Conservation (phyloP, 1,140 invertebrate genomes). For the Wasmannia auropunctata region DNA sequence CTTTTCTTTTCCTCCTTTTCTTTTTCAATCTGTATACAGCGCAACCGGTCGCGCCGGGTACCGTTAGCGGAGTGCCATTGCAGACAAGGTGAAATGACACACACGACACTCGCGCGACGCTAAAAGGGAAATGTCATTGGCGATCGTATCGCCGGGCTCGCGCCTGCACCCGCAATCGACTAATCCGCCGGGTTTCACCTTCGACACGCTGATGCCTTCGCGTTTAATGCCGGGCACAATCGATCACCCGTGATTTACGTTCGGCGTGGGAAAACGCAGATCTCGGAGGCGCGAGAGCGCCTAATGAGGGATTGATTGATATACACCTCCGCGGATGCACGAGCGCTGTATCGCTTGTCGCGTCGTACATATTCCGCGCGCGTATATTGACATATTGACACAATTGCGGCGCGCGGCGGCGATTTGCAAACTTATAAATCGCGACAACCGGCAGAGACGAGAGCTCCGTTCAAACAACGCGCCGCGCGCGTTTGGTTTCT, state of each 20-base stretch:
- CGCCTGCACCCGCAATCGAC: conserved; percentile 22
- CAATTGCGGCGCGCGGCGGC: not conserved
- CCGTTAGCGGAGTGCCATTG: conserved; percentile 37
- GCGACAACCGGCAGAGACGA: not conserved
- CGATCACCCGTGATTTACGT: conserved; percentile 51
- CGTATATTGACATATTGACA: not conserved
- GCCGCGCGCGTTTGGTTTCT: too few species aligned
- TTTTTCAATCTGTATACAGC: not conserved
- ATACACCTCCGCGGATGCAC: not conserved
- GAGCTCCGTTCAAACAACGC: not conserved
- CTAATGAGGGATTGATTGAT: conserved; percentile 31
- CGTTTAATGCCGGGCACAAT: not conserved
- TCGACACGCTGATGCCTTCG: conserved; percentile 58
- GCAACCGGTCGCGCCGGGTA: conserved; percentile 38
- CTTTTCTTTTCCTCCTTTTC: not conserved
- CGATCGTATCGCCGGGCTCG: conserved; percentile 63
- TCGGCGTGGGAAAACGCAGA: not conserved
- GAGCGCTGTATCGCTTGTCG: not conserved
- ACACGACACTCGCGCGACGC: not conserved
- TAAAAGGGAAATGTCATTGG: conserved; percentile 65
- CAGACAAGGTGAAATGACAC: conserved; percentile 62
- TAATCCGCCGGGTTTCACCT: conserved; percentile 59
- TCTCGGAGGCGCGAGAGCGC: not conserved
- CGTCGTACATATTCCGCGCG: not conserved
- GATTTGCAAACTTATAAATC: not conserved